phyloP scores from a whole-genome alignment of 2,888 invertebrate genomes.

The Netelia inedita region DNA sequence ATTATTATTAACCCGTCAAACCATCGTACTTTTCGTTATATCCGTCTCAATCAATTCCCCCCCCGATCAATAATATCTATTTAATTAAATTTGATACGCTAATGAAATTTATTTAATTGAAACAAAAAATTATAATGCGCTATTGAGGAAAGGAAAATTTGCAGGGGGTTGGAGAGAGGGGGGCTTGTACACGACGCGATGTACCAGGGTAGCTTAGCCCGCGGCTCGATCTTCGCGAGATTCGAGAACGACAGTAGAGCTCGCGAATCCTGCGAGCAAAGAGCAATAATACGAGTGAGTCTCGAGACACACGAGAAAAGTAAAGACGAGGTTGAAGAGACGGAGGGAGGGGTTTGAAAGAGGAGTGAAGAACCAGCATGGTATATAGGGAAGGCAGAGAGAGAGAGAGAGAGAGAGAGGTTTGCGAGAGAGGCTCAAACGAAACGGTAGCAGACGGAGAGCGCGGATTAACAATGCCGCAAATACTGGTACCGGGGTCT shows the following conservation, averaged over 20 bases:
- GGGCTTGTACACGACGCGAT: conserved; percentile 23
- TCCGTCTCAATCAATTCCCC: no score
- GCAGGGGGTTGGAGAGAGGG: background rate
- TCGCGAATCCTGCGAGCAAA: conserved; percentile 3
- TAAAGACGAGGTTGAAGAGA: conserved; percentile 18
- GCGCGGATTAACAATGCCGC: conserved; percentile 84
- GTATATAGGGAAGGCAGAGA: conserved; percentile 8
- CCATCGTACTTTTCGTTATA: background rate
- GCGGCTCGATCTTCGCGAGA: conserved; percentile 42
- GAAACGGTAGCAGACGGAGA: conserved; percentile 82
- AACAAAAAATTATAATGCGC: conserved; percentile 14
- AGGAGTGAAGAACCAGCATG: background rate
- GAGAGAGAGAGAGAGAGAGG: conserved; percentile 3
- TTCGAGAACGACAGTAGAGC: background rate
- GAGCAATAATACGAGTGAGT: conserved; percentile 17
- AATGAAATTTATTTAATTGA: background rate
- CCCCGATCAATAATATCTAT: no score
- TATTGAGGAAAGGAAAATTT: background rate
- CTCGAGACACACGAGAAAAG: conserved; percentile 2
- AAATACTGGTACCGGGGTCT: conserved; percentile 83
- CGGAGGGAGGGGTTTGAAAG: background rate
- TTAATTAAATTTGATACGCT: no score
- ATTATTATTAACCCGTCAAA: conserved; percentile 50
- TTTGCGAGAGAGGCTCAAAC: conserved; percentile 69
- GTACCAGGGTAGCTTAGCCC: conserved; percentile 39